A percentile compares a stretch with the other conserved stretches of the same genome.
These are phyloP conservation scores for Serripes groenlandicus DNA, from an alignment of 2,888 invertebrate species.

Conservation along the genomic window DNA sequence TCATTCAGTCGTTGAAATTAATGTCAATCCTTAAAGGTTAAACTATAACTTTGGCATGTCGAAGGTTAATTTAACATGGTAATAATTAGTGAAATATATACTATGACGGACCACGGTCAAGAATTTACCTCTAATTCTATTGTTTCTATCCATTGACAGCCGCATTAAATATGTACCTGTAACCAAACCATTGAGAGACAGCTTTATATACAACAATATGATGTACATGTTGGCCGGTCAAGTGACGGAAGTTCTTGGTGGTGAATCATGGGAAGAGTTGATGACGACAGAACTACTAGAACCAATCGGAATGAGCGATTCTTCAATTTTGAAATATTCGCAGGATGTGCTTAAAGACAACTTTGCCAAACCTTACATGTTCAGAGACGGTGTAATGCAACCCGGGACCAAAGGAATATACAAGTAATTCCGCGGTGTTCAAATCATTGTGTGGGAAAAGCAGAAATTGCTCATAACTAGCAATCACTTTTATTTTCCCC, in stretches of 20 bases:
- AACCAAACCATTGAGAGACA: background rate
- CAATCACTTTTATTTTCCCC: no score
- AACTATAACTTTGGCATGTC: no score
- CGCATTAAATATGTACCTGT: conserved; percentile 46
- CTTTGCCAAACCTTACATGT: conserved; percentile 68
- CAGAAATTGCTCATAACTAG: no score
- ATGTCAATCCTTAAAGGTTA: no score
- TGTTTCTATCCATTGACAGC: conserved; percentile 30
- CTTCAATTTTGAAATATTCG: conserved; percentile 32
- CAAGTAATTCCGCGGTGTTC: conserved; percentile 1
- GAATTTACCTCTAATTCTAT: no score
- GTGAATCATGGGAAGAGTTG: conserved; percentile 65
- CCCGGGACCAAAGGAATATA: conserved; percentile 14
- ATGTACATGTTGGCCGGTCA: conserved; percentile 65
- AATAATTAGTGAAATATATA: no score
- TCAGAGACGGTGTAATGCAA: conserved; percentile 35
- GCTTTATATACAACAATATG: conserved; percentile 70
- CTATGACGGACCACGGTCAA: no score
- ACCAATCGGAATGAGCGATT: conserved; percentile 64
- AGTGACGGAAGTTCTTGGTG: conserved; percentile 62
- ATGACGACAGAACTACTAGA: conserved; percentile 56
- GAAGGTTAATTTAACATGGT: no score
- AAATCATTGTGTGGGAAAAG: no score
- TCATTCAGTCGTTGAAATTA: no score
- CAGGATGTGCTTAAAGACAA: conserved; percentile 12